These are phyloP conservation scores for Cheilosia grossa DNA, from an alignment of 2,888 invertebrate species.

Conservation along the genomic window DNA sequence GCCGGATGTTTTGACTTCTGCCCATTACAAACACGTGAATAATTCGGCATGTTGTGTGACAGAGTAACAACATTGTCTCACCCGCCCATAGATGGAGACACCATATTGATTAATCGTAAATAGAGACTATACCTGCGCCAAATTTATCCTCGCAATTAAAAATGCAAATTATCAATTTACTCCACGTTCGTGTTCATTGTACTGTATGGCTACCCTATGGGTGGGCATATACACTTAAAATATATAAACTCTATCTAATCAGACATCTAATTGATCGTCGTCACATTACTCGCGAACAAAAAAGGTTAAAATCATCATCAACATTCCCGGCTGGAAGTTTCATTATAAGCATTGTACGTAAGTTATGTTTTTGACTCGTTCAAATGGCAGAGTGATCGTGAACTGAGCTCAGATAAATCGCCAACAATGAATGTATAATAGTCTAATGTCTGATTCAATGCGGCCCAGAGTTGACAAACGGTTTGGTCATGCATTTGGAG, in stretches of 20 bases:
- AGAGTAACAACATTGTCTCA: conserved; percentile 18
- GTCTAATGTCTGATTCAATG: neutral
- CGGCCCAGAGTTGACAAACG: too few species aligned
- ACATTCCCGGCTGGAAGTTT: conserved; percentile 52
- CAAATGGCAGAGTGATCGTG: conserved; percentile 7
- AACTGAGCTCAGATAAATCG: neutral
- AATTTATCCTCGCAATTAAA: conserved; percentile 56
- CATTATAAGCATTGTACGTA: conserved; percentile 47
- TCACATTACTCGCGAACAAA: conserved; percentile 50
- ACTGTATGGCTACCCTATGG: conserved; percentile 21
- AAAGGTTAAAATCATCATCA: conserved; percentile 69
- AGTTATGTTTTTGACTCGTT: conserved; percentile 41
- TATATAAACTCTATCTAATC: conserved; percentile 64
- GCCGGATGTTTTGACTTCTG: conserved; percentile 41
- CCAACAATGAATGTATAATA: conserved; percentile 3
- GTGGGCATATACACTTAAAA: conserved; percentile 47
- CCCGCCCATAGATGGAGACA: conserved; percentile 41
- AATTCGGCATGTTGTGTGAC: conserved; percentile 6
- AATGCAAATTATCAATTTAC: conserved; percentile 64
- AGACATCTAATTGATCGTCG: conserved; percentile 67
- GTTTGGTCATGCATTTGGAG: too few species aligned
- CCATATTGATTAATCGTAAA: conserved; percentile 16
- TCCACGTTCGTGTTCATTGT: conserved; percentile 39
- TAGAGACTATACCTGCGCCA: conserved; percentile 50
- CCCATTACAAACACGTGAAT: conserved; percentile 12